Evolutionary conservation across 2,113 vertebrate species (phyloP).

Genomic region (Muntiacus reevesi): DNA sequence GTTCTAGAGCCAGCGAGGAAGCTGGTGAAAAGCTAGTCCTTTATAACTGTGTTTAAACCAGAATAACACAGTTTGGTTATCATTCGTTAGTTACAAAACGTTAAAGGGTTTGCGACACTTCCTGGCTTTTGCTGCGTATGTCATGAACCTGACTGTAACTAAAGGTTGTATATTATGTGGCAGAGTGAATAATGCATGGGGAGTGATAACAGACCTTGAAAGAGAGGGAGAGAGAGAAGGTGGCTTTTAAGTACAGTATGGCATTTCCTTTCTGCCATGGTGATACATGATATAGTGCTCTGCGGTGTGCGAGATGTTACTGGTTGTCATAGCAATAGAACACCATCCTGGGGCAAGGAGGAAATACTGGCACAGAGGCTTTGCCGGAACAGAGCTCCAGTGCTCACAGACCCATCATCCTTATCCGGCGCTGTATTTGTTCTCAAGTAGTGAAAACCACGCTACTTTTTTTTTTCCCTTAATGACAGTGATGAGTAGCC

Average conservation of each 20-base stretch:
- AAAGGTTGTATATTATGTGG: slow-evolving; percentile 29
- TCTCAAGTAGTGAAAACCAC: background rate
- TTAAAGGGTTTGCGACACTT: slow-evolving; percentile 16
- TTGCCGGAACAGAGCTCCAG: slow-evolving; percentile 41
- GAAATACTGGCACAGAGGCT: slow-evolving; percentile 49
- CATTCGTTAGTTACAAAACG: slow-evolving; percentile 34
- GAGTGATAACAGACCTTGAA: slow-evolving; percentile 42
- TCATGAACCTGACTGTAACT: slow-evolving; percentile 30
- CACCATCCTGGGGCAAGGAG: slow-evolving; percentile 63
- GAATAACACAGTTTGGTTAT: slow-evolving; percentile 15
- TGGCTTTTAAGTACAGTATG: slow-evolving; percentile 64
- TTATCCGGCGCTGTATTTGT: background rate
- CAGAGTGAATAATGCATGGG: slow-evolving; percentile 16
- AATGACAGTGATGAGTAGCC: background rate
- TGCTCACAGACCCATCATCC: background rate
- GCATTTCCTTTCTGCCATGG: slow-evolving; percentile 76
- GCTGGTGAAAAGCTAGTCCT: slow-evolving; percentile 29
- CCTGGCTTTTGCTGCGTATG: background rate
- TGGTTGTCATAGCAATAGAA: slow-evolving; percentile 82
- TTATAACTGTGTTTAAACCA: background rate
- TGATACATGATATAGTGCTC: slow-evolving; percentile 65
- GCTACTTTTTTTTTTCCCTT: background rate
- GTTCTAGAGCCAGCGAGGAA: slow-evolving; percentile 19
- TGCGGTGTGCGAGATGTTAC: slow-evolving; percentile 76
- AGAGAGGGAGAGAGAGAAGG: slow-evolving; percentile 56